Evolutionary conservation across 2,797 vertebrate genomes (phyloP).

Genomic region (Sebastes glaucus): DNA sequence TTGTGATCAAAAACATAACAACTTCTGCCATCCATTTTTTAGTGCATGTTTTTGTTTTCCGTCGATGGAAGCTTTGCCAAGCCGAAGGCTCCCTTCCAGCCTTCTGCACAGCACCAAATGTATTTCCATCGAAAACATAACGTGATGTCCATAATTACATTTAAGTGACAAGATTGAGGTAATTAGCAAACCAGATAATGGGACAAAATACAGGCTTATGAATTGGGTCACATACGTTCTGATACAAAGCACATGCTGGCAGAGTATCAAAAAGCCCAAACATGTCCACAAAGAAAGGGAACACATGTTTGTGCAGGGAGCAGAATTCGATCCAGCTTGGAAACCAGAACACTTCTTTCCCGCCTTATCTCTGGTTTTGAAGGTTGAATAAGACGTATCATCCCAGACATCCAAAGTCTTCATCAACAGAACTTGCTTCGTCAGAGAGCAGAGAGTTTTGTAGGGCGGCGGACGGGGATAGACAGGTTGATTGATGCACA

Average conservation of each 20-base stretch:
- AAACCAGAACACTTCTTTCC: constrained; percentile 10
- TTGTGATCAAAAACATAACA: constrained; percentile 62
- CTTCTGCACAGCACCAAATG: constrained; percentile 25
- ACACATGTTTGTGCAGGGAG: constrained; percentile 47
- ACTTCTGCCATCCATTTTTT: constrained; percentile 47
- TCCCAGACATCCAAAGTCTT: constrained; percentile 1
- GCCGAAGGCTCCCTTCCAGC: constrained; percentile 28
- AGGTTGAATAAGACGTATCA: constrained; percentile 31
- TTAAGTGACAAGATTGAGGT: constrained; percentile 65
- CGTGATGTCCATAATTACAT: constrained; percentile 54
- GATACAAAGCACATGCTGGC: constrained; percentile 61
- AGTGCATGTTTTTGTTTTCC: constrained; percentile 55
- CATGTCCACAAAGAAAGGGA: constrained; percentile 27
- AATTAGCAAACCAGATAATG: constrained; percentile 70
- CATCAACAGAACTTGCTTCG: constrained; percentile 1
- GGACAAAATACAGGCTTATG: constrained; percentile 51
- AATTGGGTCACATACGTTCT: constrained; percentile 45
- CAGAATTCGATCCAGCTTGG: constrained; percentile 22
- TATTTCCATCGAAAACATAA: constrained; percentile 57
- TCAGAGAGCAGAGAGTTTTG: constrained; percentile 32
- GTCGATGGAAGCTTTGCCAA: constrained; percentile 46
- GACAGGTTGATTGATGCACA: constrained; percentile 76
- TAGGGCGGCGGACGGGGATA: constrained; percentile 22
- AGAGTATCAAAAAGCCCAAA: constrained; percentile 23
- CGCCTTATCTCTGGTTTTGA: constrained; percentile 31